Conservation (phyloP, 2,888 invertebrate species). For the Bhutanitis thaidina region DNA sequence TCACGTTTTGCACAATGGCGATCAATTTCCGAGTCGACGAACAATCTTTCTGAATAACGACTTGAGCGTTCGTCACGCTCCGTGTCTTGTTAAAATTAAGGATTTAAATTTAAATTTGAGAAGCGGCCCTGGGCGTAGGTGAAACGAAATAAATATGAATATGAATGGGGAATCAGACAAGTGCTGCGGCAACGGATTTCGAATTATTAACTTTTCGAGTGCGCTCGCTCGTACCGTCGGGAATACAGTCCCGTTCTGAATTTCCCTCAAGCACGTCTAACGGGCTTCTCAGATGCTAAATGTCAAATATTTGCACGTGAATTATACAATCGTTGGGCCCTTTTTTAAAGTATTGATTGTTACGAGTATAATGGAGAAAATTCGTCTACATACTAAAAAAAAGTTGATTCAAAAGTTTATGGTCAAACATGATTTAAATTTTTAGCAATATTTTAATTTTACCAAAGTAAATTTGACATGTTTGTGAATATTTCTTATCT, state of each 20-base stretch:
- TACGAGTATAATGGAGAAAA: neutral
- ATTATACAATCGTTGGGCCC: conserved; percentile 10
- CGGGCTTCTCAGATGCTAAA: conserved; percentile 53
- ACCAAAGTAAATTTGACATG: too few relatives aligned
- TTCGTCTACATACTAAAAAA: neutral
- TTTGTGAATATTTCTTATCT: too few relatives aligned
- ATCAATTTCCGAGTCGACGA: conserved; percentile 66
- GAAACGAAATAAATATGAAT: conserved; percentile 79
- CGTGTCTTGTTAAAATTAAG: conserved; percentile 71
- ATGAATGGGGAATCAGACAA: conserved; percentile 75
- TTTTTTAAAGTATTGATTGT: neutral
- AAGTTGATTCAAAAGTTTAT: too few relatives aligned
- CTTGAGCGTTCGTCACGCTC: conserved; percentile 28
- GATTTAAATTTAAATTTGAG: conserved; percentile 71
- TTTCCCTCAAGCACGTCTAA: conserved; percentile 49
- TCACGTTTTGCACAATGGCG: conserved; percentile 56
- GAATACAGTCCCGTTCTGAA: conserved; percentile 25
- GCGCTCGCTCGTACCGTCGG: conserved; percentile 56
- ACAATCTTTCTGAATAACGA: conserved; percentile 52
- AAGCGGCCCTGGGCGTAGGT: conserved; percentile 63
- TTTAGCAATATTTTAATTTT: too few relatives aligned
- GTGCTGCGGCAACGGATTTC: conserved; percentile 62
- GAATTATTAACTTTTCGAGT: conserved; percentile 77
- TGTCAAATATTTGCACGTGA: conserved; percentile 27
- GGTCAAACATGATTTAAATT: too few relatives aligned